Evolutionary conservation across 2,113 vertebrate species (phyloP).

Genomic region (Seriola aureovittata): DNA sequence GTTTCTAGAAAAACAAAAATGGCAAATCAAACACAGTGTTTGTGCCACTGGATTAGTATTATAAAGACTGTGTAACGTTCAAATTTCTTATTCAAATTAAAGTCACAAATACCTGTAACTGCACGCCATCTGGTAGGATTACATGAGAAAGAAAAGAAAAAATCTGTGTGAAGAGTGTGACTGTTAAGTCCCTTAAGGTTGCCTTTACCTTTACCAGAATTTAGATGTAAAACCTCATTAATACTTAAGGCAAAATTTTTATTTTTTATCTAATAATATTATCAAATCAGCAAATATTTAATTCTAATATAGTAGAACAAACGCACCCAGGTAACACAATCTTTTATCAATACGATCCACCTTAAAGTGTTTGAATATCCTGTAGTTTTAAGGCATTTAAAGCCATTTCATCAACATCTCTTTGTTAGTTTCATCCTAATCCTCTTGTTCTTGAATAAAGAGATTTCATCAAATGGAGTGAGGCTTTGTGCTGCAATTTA

Average conservation of each 20-base stretch:
- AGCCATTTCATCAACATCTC: constrained; percentile 27
- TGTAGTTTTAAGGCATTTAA: constrained; percentile 12
- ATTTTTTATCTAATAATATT: not conserved
- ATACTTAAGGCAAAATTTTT: not conserved
- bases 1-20: not conserved
- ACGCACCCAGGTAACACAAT: not conserved
- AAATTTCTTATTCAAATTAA: not conserved
- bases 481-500: constrained; percentile 90
- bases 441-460: constrained; percentile 87
- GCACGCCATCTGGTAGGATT: not conserved
- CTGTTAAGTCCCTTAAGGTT: not conserved
- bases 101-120: no score
- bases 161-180: not conserved
- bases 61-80: not conserved
- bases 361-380: constrained; percentile 54
- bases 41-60: not conserved
- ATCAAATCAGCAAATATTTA: not conserved
- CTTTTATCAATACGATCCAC: constrained; percentile 50
- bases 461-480: constrained; percentile 86
- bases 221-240: not conserved
- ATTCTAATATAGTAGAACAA: not conserved
- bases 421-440: constrained; percentile 40
- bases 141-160: not conserved
- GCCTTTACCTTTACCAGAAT: not conserved
- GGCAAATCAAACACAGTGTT: not conserved